Evolutionary conservation across 2,888 invertebrate genomes (phyloP).

Genomic region (Anorthoa munda): DNA sequence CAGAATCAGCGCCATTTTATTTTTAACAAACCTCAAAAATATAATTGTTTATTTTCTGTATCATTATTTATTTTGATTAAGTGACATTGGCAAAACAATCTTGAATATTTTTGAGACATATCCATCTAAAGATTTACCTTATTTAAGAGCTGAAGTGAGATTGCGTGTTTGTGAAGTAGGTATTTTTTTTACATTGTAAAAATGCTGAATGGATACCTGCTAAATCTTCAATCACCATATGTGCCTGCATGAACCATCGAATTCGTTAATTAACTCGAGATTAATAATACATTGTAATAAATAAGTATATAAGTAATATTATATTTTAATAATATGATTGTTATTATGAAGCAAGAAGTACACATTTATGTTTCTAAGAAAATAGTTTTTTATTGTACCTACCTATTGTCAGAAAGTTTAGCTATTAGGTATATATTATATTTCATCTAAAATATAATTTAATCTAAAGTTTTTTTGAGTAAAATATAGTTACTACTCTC

Average conservation of each 20-base stretch:
- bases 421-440: neutral
- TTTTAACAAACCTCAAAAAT: neutral
- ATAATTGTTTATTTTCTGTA: conserved; percentile 9
- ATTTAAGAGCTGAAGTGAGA: neutral
- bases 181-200: neutral
- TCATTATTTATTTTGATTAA: conserved; percentile 23
- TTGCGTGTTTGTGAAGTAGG: neutral
- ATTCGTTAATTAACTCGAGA: conserved; percentile 13
- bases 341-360: conserved; percentile 15
- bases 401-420: neutral
- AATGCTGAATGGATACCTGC: neutral
- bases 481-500: too few relatives aligned
- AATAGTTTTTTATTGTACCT: conserved; percentile 5
- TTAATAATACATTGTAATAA: conserved; percentile 9
- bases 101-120: neutral
- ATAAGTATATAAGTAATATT: neutral
- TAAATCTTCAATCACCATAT: neutral
- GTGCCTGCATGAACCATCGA: neutral
- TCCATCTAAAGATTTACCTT: neutral
- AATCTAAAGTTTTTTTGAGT: too few relatives aligned
- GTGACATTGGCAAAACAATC: neutral
- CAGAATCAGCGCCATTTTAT: neutral
- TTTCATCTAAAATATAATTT: neutral
- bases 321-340: neutral
- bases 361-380: conserved; percentile 9